Conservation (phyloP, 2,888 invertebrate species). For the Anthoptus insignis region DNA sequence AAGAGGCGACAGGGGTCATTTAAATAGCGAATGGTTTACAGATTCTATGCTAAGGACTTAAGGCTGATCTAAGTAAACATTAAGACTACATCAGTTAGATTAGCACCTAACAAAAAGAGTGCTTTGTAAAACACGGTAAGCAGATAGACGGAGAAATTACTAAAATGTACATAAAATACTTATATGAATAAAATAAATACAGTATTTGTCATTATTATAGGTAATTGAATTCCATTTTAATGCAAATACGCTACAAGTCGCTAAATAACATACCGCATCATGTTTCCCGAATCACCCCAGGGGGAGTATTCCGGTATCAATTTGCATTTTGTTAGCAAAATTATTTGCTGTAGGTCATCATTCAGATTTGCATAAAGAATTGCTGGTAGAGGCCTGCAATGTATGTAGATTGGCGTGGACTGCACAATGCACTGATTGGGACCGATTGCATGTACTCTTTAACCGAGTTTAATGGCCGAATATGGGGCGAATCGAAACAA, state of each 20-base stretch:
- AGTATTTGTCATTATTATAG: neutral
- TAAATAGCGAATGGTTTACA: no score
- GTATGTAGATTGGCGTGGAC: constrained; percentile 32
- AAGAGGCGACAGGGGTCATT: no score
- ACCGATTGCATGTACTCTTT: constrained; percentile 22
- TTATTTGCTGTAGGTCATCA: constrained; percentile 29
- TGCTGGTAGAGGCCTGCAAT: constrained; percentile 19
- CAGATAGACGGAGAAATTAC: no score
- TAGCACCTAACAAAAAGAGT: no score
- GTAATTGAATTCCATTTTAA: neutral
- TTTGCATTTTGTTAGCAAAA: constrained; percentile 34
- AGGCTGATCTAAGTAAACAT: no score
- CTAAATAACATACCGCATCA: constrained; percentile 25
- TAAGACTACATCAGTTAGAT: no score
- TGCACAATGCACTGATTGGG: constrained; percentile 29
- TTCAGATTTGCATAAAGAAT: constrained; percentile 37
- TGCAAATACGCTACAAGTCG: constrained; percentile 18
- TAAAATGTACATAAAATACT: no score
- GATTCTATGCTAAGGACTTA: no score
- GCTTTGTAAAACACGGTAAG: no score
- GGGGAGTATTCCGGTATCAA: constrained; percentile 31
- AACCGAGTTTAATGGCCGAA: neutral
- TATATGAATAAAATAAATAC: neutral
- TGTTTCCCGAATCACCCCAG: constrained; percentile 27
- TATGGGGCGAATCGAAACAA: neutral